These are phyloP conservation scores for Synanthedon formicaeformis DNA, from an alignment of 2,888 invertebrate genomes.

Conservation along the genomic window DNA sequence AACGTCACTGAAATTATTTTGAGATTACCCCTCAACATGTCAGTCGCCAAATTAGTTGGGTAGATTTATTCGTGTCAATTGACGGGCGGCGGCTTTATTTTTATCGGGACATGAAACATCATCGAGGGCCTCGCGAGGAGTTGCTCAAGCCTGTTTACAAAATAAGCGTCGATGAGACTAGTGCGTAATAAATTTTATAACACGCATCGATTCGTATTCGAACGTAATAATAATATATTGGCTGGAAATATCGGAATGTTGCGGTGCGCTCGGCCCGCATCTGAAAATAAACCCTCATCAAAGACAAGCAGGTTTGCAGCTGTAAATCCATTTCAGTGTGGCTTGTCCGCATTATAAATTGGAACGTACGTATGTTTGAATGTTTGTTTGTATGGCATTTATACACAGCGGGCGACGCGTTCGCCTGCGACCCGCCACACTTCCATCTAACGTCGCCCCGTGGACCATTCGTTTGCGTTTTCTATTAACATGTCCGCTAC, in stretches of 20 bases:
- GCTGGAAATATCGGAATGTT: slow-evolving; percentile 65
- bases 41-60: slow-evolving; percentile 64
- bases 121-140: slow-evolving; percentile 46
- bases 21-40: slow-evolving; percentile 43
- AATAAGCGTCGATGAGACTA: slow-evolving; percentile 56
- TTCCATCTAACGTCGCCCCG: slow-evolving; percentile 40
- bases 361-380: slow-evolving; percentile 30
- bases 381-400: slow-evolving; percentile 19
- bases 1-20: slow-evolving; percentile 50
- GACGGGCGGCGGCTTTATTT: slow-evolving; percentile 57
- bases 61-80: slow-evolving; percentile 58
- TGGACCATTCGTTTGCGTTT: slow-evolving; percentile 48
- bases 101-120: slow-evolving; percentile 69
- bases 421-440: slow-evolving; percentile 32
- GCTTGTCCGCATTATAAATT: slow-evolving; percentile 69
- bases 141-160: slow-evolving; percentile 64
- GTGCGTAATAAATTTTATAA: slow-evolving; percentile 69
- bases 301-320: slow-evolving; percentile 70
- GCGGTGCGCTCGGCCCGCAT: slow-evolving; percentile 59
- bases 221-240: slow-evolving; percentile 69
- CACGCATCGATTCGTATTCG: slow-evolving; percentile 62
- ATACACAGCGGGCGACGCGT: slow-evolving; percentile 10
- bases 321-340: slow-evolving; percentile 70
- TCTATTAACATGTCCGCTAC: slow-evolving; percentile 55
- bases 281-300: slow-evolving; percentile 69